Percentiles rank a stretch among this genome's conserved stretches.
Conservation (phyloP, 2,113 vertebrate species). For the Varanus komodoensis region DNA sequence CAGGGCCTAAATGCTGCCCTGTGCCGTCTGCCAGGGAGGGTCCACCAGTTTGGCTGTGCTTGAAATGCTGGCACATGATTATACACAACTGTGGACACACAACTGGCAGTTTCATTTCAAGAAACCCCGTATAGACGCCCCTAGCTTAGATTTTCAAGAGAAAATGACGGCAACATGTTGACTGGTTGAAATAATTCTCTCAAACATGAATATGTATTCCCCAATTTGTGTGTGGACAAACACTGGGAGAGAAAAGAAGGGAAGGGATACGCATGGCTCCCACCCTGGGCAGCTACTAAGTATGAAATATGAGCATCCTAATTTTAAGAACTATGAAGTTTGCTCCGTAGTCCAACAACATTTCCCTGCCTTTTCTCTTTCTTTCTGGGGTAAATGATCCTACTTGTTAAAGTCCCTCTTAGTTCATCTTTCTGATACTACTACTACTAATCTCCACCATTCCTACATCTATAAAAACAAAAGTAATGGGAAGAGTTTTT, state of each 20-base stretch:
- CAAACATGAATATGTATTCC: constrained; percentile 14
- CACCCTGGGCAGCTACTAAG: neutral
- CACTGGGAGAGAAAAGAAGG: neutral
- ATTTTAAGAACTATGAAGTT: constrained; percentile 20
- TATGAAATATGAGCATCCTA: neutral
- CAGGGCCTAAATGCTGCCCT: neutral
- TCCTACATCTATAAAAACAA: constrained; percentile 16
- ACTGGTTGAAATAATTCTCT: constrained; percentile 37
- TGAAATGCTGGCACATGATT: neutral
- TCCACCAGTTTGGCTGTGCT: constrained; percentile 14
- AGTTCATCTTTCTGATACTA: constrained; percentile 20
- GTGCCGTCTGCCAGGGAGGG: neutral
- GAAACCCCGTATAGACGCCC: neutral
- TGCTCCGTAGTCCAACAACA: neutral
- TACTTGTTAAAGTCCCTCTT: neutral
- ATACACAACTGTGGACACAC: neutral
- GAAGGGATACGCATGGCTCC: constrained; percentile 5
- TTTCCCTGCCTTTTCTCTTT: neutral
- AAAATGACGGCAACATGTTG: constrained; percentile 14
- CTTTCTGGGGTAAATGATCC: constrained; percentile 17
- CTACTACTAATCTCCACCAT: neutral
- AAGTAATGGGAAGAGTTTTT: neutral
- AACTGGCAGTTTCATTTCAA: constrained; percentile 12
- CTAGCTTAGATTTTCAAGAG: neutral
- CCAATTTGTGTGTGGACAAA: constrained; percentile 17